Evolutionary conservation across 1,140 invertebrate genomes (phyloP), one percentile per base, ranked within the genome.

Genomic region (Leucophenga varia): DNA sequence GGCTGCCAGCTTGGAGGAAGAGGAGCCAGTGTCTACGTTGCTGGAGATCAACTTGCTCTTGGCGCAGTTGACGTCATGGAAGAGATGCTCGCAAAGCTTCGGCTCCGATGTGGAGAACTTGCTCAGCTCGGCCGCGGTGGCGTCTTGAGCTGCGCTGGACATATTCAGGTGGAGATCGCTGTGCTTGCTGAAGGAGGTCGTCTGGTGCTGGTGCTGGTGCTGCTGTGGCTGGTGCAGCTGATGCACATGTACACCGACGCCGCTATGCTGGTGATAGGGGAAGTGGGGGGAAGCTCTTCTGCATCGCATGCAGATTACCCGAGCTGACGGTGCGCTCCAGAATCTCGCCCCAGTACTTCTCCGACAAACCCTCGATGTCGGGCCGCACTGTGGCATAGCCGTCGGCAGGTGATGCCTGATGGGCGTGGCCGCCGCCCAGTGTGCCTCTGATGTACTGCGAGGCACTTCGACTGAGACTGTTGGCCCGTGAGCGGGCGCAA

Each of bases 341-440:
- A 52, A 87, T 87, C 76, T 87, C 85, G 20, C 86, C 86, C 86
- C 86, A 87, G 61, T 87, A 86, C 72, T 87, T 86, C 65, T 87
- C 86, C n/a, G 84, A 84, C 1, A 86, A 76, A 3, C 84, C 84
- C 61, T 86, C 84, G 41, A 85, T 79, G 59, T 86, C 84, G 28
- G 81, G 81, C 38, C 80, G 59, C 18, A 65, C 54, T 18, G 60
- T 52, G 21, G 57, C 65, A 61, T 49, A 68, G 47, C 18, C 43
- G 16, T 55, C 59, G 17, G 38, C 35, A 8, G 21, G 16, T 7
- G 49, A 9, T 1, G 30, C 19, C 34, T 57, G 59, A 31, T 61
- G 61, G 2, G n/a, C n/a, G 10, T 70, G 59, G 2, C 43, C 37
- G 25, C 12, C 37, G 13, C 35, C 37, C 6, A 14, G 5, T 22